Conservation (phyloP, 2,888 invertebrate genomes). For the Epinotia demarniana region DNA sequence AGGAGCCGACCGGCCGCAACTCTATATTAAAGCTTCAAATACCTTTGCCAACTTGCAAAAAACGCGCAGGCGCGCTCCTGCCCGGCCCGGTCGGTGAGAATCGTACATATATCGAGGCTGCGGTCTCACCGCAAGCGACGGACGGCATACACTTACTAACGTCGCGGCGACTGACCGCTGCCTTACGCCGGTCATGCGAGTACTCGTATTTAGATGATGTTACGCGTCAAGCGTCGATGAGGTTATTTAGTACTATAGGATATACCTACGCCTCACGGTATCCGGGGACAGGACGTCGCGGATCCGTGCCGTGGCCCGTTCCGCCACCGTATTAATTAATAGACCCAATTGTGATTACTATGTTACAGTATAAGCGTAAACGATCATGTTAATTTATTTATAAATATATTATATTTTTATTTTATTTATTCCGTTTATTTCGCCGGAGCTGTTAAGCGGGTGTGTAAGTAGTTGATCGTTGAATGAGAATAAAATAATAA, state of each 20-base stretch:
- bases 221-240: background rate
- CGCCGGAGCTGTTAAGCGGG: conserved; percentile 25
- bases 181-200: background rate
- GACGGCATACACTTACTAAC: no score
- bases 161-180: background rate
- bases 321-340: conserved; percentile 36
- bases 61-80: no score
- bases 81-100: no score
- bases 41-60: no score
- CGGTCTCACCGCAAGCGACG: background rate
- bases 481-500: conserved; percentile 34
- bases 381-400: conserved; percentile 53
- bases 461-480: conserved; percentile 42
- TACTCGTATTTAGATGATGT: background rate
- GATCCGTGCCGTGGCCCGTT: background rate
- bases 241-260: background rate
- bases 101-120: background rate
- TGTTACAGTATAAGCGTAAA: conserved; percentile 49
- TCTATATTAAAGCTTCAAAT: no score
- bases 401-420: conserved; percentile 52
- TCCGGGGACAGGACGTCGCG: background rate
- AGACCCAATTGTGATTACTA: conserved; percentile 48
- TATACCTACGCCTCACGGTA: no score
- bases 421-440: conserved; percentile 48
- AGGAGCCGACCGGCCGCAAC: no score